Conservation (phyloP, 64 coral and sea anemone species). For the Orbicella faveolata region DNA sequence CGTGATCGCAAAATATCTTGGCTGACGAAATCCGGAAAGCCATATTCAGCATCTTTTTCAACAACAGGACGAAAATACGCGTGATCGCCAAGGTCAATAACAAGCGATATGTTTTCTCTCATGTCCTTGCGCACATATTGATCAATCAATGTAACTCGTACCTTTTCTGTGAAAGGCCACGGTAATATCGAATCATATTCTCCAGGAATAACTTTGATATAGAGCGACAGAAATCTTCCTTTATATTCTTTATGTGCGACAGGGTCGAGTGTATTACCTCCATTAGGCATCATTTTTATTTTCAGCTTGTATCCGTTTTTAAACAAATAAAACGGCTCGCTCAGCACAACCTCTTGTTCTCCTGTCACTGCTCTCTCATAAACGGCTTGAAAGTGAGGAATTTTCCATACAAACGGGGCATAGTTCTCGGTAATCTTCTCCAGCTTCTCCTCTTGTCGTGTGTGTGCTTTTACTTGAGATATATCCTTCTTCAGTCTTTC, state of each 20-base stretch:
- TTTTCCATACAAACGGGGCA: slow-evolving; percentile 35
- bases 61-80: neutral
- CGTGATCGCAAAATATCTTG: slow-evolving; percentile 17
- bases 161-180: slow-evolving; percentile 34
- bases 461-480: no score
- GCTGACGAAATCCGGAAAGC: neutral
- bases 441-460: neutral
- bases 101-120: neutral
- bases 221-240: neutral
- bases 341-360: neutral
- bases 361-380: neutral
- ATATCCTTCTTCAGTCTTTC: neutral
- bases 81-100: neutral
- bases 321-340: slow-evolving; percentile 27
- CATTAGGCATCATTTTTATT: slow-evolving; percentile 16
- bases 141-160: slow-evolving; percentile 22
- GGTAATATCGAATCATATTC: slow-evolving; percentile 39
- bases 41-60: neutral
- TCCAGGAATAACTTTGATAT: slow-evolving; percentile 26
- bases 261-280: neutral
- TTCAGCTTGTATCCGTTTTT: slow-evolving; percentile 22
- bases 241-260: neutral
- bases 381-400: slow-evolving; percentile 17
- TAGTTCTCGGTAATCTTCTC: neutral
- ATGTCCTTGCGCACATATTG: neutral